Evolutionary conservation across 2,797 vertebrate species (phyloP).

Genomic region (Buphagus erythrorhynchus): DNA sequence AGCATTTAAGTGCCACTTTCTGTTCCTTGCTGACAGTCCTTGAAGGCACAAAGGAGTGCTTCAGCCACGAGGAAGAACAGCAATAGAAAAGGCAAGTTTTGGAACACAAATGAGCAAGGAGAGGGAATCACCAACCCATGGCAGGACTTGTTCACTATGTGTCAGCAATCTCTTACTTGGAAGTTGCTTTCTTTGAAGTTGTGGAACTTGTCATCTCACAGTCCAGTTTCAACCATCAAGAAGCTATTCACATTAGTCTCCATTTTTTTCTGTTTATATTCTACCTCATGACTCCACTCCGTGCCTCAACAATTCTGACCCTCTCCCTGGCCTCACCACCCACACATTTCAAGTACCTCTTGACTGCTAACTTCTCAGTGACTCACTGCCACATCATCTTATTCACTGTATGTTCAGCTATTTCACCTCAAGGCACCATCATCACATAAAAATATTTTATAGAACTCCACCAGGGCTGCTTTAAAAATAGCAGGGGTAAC

Average conservation of each 20-base stretch:
- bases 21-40: background rate
- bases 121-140: background rate
- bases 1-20: background rate
- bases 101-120: background rate
- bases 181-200: background rate
- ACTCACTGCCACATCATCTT: background rate
- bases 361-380: background rate
- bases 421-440: background rate
- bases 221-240: background rate
- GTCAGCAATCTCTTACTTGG: background rate
- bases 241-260: background rate
- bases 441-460: background rate
- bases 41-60: background rate
- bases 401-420: background rate
- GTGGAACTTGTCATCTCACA: background rate
- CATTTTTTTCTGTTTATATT: background rate
- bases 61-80: background rate
- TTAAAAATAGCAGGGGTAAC: background rate
- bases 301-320: background rate
- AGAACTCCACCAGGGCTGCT: background rate
- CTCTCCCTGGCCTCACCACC: slow-evolving; percentile 1
- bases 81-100: background rate
- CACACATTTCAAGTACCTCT: background rate
- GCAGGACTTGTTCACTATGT: background rate
- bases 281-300: background rate